Evolutionary conservation across 2,113 vertebrate genomes (phyloP).

Genomic region (Holacanthus passer): DNA sequence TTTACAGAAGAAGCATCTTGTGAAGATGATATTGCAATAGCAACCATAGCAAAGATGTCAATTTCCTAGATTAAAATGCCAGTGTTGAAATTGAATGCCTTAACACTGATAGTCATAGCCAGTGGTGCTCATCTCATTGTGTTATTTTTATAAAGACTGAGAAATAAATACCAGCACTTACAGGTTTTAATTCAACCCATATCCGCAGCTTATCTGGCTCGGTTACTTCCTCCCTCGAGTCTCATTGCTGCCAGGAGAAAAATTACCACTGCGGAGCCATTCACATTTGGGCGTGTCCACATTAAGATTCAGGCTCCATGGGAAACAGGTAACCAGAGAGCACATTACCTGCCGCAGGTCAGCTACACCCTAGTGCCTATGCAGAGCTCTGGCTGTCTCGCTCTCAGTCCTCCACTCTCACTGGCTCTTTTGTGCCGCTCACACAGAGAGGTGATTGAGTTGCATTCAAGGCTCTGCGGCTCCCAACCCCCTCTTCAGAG

Average conservation of each 20-base stretch:
- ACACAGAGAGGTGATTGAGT: constrained; percentile 80
- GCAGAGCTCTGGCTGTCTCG: constrained; percentile 20
- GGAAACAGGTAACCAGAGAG: constrained; percentile 76
- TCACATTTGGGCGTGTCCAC: constrained; percentile 54
- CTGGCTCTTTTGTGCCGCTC: constrained; percentile 79
- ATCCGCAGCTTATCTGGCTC: constrained; percentile 21
- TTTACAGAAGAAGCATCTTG: constrained; percentile 2
- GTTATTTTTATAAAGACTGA: constrained; percentile 3
- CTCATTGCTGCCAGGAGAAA: constrained; percentile 49
- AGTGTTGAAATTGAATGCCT: neutral
- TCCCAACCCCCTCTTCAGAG: constrained; percentile 69
- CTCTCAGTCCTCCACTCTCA: constrained; percentile 77
- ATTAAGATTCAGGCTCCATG: constrained; percentile 62
- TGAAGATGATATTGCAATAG: neutral
- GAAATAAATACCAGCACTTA: constrained; percentile 11
- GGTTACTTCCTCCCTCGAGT: constrained; percentile 12
- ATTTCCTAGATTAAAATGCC: neutral
- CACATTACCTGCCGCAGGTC: constrained; percentile 74
- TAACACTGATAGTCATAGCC: constrained; percentile 1
- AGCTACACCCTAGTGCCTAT: constrained; percentile 28
- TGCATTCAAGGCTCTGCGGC: constrained; percentile 63
- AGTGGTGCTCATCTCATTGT: neutral
- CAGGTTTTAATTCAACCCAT: constrained; percentile 25
- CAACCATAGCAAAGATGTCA: neutral
- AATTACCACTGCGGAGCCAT: constrained; percentile 26